Base-by-base conservation (phyloP, 1,140 invertebrate genomes). In the Drosophila repleta region DNA sequence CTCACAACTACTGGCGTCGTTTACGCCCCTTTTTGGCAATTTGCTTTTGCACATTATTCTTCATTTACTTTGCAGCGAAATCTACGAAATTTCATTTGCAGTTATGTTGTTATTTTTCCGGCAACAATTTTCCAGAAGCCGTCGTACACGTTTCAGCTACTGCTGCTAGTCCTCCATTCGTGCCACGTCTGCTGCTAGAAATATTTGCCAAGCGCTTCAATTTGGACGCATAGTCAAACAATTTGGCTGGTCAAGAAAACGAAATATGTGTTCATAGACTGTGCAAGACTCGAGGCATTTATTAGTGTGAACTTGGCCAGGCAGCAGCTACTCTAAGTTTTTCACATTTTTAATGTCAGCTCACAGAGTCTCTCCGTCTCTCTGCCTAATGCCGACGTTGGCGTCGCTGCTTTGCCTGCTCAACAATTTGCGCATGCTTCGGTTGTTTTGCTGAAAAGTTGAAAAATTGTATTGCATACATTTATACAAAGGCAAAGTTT, bases 31-130 rank as follows among this genome's bases (percentile, higher is more conserved):
- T 72, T 73, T 74, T 66, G 62, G 74, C 81, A 87, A 81, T 85
- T 85, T 85, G 82, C 77, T 82, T 85, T 82, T 87, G 52, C 82
- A 73, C 83, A 87, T 87, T 87, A 82, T 87, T 87, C 78, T 87
- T 87, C 83, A 87, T 87, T 88, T 88, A 79, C 66, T 85, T 87
- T 85, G 82, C 75, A 78, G 60, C 69, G 46, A 82, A 87, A 87
- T 87, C 83, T 82, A 79, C 74, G 79, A 82, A 87, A 87, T 88
- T 87, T 87, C 82, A 87, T 88, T 87, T 87, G 82, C 82, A 85
- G 82, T 85, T 85, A 85, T 85, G 82, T 76, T 85, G 81, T 66
- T 67, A 85, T 85, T 84, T 83, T 84, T 45, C 41, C 62, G 61
- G 74, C 64, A 74, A 63, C 67, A 65, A 78, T 56, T 55, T 65